Conservation (phyloP, 2,888 invertebrate genomes). For the Eutolmus rufibarbis region DNA sequence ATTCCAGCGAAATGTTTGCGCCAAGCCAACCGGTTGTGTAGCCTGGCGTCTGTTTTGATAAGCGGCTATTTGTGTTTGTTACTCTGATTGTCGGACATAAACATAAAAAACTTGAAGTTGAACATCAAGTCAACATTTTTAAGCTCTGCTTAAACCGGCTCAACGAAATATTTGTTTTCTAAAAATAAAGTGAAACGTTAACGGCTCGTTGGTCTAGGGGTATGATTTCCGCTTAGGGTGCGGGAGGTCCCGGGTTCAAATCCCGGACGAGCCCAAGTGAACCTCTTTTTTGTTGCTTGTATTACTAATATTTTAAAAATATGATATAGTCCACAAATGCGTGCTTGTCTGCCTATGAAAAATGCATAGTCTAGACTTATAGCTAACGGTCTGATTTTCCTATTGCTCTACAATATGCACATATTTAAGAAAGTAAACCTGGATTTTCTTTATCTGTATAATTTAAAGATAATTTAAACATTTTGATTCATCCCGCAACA, state of each 20-base stretch:
- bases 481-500: too few relatives aligned
- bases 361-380: too few relatives aligned
- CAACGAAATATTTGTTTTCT: not conserved
- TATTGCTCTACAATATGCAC: too few relatives aligned
- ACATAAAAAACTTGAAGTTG: not conserved
- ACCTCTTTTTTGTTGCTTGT: too few relatives aligned
- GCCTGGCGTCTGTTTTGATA: not conserved
- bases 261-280: slow-evolving; percentile 58
- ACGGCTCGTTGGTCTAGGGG: slow-evolving; percentile 63
- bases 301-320: too few relatives aligned
- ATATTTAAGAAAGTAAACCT: not conserved
- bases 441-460: too few relatives aligned
- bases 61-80: not conserved
- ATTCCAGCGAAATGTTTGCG: not conserved
- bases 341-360: too few relatives aligned
- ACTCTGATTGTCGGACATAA: not conserved
- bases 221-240: slow-evolving; percentile 65
- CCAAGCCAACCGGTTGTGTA: not conserved
- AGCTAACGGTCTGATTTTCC: too few relatives aligned
- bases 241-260: slow-evolving; percentile 65
- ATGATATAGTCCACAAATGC: too few relatives aligned
- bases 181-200: not conserved
- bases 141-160: not conserved
- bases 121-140: not conserved
- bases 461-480: too few relatives aligned